These are phyloP conservation scores for Condylura cristata DNA, from an alignment of 2,113 vertebrate genomes.

Conservation along the genomic window DNA sequence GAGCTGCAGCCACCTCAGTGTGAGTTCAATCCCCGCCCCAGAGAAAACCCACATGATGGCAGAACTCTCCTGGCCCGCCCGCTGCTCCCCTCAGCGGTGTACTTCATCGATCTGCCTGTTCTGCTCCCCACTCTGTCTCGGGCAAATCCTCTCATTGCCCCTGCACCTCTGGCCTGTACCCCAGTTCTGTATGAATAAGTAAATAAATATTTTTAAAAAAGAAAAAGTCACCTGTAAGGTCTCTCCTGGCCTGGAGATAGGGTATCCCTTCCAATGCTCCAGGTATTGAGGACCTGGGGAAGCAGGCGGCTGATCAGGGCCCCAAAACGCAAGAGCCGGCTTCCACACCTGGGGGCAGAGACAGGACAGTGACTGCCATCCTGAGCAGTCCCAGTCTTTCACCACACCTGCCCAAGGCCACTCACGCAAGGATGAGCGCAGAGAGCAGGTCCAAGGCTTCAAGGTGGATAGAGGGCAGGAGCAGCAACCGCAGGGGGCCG, in stretches of 20 bases:
- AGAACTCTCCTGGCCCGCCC: too few species aligned
- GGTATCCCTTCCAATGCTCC: slow-evolving; percentile 82
- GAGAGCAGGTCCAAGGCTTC: slow-evolving; percentile 89
- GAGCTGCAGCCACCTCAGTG: too few species aligned
- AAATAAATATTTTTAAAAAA: too few species aligned
- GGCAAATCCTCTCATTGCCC: too few species aligned
- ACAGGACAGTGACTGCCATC: neutral
- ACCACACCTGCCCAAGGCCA: slow-evolving; percentile 36
- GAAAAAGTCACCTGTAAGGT: slow-evolving; percentile 94
- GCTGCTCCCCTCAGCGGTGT: too few species aligned
- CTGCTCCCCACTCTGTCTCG: too few species aligned
- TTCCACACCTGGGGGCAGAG: slow-evolving; percentile 79
- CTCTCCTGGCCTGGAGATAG: slow-evolving; percentile 88
- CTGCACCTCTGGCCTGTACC: too few species aligned
- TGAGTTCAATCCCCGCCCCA: too few species aligned
- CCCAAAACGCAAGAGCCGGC: slow-evolving; percentile 89
- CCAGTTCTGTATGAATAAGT: too few species aligned
- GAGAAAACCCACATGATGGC: too few species aligned
- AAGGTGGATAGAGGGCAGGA: slow-evolving; percentile 90
- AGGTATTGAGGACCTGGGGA: slow-evolving; percentile 90
- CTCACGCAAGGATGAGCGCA: slow-evolving; percentile 91
- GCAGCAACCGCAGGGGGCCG: slow-evolving; percentile 88
- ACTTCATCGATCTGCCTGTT: too few species aligned
- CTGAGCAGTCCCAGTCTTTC: neutral
- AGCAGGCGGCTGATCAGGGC: slow-evolving; percentile 89